These are phyloP conservation scores for Novumbra hubbsi DNA, from an alignment of 2,797 vertebrate genomes.

Conservation along the genomic window DNA sequence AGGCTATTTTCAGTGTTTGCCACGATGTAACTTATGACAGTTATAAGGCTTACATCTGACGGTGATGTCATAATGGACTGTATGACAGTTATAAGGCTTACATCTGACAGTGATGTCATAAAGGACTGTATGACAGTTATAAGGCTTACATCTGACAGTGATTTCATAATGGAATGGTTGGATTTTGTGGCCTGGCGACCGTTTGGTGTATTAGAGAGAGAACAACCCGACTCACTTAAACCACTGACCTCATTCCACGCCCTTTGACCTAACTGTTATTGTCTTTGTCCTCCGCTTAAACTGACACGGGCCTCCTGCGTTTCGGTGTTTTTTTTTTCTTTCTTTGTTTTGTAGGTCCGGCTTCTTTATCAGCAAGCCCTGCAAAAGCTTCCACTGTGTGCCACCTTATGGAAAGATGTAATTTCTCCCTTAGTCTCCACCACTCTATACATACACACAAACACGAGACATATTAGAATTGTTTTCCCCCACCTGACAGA, in stretches of 20 bases:
- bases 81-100: constrained; percentile 23
- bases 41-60: constrained; percentile 13
- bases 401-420: constrained; percentile 98
- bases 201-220: not conserved
- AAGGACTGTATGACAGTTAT: constrained; percentile 29
- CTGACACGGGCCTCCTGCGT: constrained; percentile 37
- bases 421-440: constrained; percentile 62
- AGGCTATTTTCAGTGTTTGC: constrained; percentile 29
- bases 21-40: constrained; percentile 23
- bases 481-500: constrained; percentile 13
- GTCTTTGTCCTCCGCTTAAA: constrained; percentile 12
- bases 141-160: constrained; percentile 5
- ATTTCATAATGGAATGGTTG: not conserved
- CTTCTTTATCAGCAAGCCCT: constrained; percentile 91
- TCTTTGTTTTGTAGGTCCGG: constrained; percentile 81
- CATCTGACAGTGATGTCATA: not conserved
- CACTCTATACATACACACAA: constrained; percentile 23
- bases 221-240: not conserved
- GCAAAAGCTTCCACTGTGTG: constrained; percentile 91
- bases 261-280: constrained; percentile 13
- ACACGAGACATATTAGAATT: constrained; percentile 38
- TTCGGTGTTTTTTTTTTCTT: constrained; percentile 23
- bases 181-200: not conserved
- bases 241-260: constrained; percentile 13
- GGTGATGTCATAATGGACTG: not conserved